A percentile compares a stretch with the other conserved stretches of the same genome.
phyloP scores from a whole-genome alignment of 2,888 invertebrate species.

The Polymixis lichenea region DNA sequence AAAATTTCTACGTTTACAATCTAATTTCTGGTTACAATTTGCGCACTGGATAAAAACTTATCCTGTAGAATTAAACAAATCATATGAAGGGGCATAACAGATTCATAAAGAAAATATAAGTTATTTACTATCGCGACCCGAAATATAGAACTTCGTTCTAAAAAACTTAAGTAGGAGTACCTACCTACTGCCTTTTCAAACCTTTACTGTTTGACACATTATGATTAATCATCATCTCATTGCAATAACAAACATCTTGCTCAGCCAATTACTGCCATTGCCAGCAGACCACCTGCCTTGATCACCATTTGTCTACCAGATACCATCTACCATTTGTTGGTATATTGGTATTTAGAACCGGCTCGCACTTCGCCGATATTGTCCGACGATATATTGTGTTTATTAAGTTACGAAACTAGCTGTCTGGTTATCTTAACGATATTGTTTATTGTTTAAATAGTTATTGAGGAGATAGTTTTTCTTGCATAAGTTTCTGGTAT shows the following conservation, averaged over 20 bases:
- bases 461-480: constrained; percentile 50
- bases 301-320: constrained; percentile 60
- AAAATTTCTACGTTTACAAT: too few species aligned
- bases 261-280: constrained; percentile 47
- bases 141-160: too few species aligned
- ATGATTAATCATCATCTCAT: constrained; percentile 19
- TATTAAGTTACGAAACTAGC: constrained; percentile 53
- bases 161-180: background rate
- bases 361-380: constrained; percentile 38
- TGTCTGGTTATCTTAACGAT: constrained; percentile 51
- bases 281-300: constrained; percentile 53
- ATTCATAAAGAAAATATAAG: too few species aligned
- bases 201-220: constrained; percentile 7
- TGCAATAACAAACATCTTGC: constrained; percentile 28
- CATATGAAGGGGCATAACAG: too few species aligned
- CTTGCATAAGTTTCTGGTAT: constrained; percentile 38
- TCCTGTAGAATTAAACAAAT: too few species aligned
- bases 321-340: constrained; percentile 55
- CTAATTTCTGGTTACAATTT: too few species aligned
- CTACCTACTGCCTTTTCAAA: background rate
- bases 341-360: constrained; percentile 56
- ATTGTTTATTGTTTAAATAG: constrained; percentile 56
- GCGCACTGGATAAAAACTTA: too few species aligned
- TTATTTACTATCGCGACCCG: too few species aligned
- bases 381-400: constrained; percentile 48